Evolutionary conservation across 64 coral and sea anemone species (phyloP), one percentile per base, ranked within the genome.

Genomic region (Montipora sp.): DNA sequence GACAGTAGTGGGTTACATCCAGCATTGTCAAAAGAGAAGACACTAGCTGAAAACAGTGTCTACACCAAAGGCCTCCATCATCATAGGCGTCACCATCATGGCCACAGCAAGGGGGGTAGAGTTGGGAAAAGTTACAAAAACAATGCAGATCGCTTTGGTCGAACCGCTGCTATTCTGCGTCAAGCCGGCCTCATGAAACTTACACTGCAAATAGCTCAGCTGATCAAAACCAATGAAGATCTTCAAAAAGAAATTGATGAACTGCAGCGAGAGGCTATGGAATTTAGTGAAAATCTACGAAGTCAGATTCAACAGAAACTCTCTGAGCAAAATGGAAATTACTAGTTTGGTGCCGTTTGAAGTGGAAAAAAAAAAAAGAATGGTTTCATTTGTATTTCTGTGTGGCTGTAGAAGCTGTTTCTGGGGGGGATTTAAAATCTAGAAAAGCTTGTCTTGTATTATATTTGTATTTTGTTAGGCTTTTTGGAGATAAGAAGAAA

Each of bases 211-310:
- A 94, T 85, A 88, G 95, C 95, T 58, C 90, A 94, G 75, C 89
- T 98, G 51, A 88, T 94, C 10, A 85, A 87, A 60, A 93, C 94
- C 48, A 98, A 98, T 91, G 83, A 98, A 51, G 75, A 94, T 43
- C 79, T 98, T 47, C 95, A 98, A 87, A 94, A 92, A 75, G 92
- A 94, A 23, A 94, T 98, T 57, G 95, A 98, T 88, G 59, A 50
- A n/a, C 74, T 98, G 22, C 92, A 98, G 75, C 60, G 77, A 21
- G 80, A 94, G 65, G 94, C 95, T 14, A 16, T 98, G 5, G 81
- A 89, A 5, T 94, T 94, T 20, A 97, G 89, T 75, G 90, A 92
- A 87, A 36, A 68, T 71, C 80, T 97, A 47, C 89, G 94, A 92
- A 86, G 8, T 48, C 95, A 94, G 44, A 44, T 97, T 11, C 89